These are phyloP conservation scores for Chaetops frenatus DNA, from an alignment of 2,113 vertebrate genomes.

Conservation along the genomic window DNA sequence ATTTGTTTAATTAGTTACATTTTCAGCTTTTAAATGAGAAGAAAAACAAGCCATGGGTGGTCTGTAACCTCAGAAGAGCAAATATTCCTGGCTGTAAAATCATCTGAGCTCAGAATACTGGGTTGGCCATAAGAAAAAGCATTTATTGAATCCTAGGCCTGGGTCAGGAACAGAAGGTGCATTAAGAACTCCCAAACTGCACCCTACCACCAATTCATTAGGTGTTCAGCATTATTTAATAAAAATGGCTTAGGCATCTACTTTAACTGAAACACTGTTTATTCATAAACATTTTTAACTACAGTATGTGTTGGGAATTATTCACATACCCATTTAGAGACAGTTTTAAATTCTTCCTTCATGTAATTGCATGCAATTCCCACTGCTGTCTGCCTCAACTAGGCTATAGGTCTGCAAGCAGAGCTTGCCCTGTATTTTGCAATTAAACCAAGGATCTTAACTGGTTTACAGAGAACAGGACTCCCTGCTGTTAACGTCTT, in stretches of 20 bases:
- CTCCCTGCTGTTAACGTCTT: background rate
- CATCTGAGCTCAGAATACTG: slow-evolving; percentile 69
- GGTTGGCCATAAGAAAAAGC: slow-evolving; percentile 65
- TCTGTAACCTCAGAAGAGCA: slow-evolving; percentile 71
- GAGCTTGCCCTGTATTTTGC: background rate
- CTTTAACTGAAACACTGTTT: slow-evolving; percentile 44
- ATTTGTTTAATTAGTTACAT: slow-evolving; percentile 71
- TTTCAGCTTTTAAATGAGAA: slow-evolving; percentile 65
- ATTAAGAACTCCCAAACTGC: slow-evolving; percentile 67
- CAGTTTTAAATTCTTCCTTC: background rate
- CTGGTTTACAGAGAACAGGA: background rate
- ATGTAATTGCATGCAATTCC: background rate
- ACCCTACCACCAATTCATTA: slow-evolving; percentile 42
- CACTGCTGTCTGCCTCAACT: background rate
- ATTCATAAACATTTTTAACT: slow-evolving; percentile 56
- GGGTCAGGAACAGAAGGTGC: slow-evolving; percentile 68
- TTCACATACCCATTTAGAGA: background rate
- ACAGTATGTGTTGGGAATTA: slow-evolving; percentile 22
- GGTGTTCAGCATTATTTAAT: slow-evolving; percentile 66
- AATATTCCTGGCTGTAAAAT: slow-evolving; percentile 69
- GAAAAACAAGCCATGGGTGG: slow-evolving; percentile 71
- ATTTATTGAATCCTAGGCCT: slow-evolving; percentile 65
- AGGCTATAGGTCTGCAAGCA: background rate
- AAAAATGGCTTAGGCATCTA: slow-evolving; percentile 38
- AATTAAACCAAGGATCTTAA: background rate